Evolutionary conservation across 2,113 vertebrate genomes (phyloP).

Genomic region (Centropus unirufus): DNA sequence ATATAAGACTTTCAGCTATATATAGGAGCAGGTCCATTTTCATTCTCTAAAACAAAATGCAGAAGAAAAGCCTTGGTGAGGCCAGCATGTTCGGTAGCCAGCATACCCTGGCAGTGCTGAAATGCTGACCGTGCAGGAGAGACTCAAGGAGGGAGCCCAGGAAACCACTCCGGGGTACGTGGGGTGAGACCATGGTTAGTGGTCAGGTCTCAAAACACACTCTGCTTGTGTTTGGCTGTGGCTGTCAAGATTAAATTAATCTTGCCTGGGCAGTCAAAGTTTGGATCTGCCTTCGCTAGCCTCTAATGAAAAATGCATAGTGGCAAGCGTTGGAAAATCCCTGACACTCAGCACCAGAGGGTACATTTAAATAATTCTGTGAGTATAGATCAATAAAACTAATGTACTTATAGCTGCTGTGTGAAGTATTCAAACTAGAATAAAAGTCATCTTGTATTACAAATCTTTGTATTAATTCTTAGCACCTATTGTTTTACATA

Average conservation of each 20-base stretch:
- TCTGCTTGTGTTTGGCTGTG: slow-evolving; percentile 28
- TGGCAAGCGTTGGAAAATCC: slow-evolving; percentile 75
- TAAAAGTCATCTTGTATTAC: slow-evolving; percentile 74
- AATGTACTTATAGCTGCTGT: slow-evolving; percentile 78
- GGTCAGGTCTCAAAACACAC: slow-evolving; percentile 50
- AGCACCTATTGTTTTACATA: slow-evolving; percentile 78
- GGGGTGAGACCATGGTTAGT: background rate
- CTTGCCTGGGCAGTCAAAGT: slow-evolving; percentile 76
- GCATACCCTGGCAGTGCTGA: background rate
- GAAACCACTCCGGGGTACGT: background rate
- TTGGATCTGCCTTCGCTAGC: slow-evolving; percentile 73
- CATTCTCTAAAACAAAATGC: background rate
- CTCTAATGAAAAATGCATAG: slow-evolving; percentile 81
- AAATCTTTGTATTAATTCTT: slow-evolving; percentile 75
- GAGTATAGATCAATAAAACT: slow-evolving; percentile 84
- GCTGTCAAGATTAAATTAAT: slow-evolving; percentile 77
- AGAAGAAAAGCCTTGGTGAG: background rate
- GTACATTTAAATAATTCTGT: slow-evolving; percentile 82
- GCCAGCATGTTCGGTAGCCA: background rate
- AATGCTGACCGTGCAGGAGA: background rate
- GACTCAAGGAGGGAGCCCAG: background rate
- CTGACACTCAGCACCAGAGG: slow-evolving; percentile 78
- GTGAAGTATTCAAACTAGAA: slow-evolving; percentile 73
- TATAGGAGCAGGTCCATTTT: slow-evolving; percentile 15
- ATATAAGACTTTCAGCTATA: background rate